Evolutionary conservation across 1,140 invertebrate species (phyloP).

Genomic region (Listronotus oregonensis): DNA sequence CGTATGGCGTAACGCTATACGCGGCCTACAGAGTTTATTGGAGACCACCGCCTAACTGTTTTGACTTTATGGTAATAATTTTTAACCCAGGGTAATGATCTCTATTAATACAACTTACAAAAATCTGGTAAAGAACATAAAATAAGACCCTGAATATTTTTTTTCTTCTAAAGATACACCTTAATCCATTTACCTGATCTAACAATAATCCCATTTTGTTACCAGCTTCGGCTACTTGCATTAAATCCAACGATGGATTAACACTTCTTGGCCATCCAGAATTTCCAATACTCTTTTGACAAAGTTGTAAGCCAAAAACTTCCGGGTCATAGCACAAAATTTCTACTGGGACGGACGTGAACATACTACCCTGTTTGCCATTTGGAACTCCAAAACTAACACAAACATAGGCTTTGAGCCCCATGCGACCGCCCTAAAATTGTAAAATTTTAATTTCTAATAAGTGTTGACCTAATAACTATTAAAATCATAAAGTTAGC

Average conservation of each 20-base stretch:
- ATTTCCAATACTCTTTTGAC: constrained; percentile 71
- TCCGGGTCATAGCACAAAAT: constrained; percentile 89
- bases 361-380: constrained; percentile 94
- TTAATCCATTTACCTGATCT: constrained; percentile 59
- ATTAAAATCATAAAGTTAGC: no score
- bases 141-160: no score
- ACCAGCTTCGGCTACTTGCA: constrained; percentile 77
- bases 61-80: no score
- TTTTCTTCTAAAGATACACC: no score
- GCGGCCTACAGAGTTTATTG: no score
- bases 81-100: no score
- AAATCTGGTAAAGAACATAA: no score
- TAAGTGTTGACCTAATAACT: no score
- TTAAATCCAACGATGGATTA: constrained; percentile 82
- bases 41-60: no score
- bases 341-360: constrained; percentile 87
- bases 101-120: no score
- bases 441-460: no score
- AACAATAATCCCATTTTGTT: constrained; percentile 75
- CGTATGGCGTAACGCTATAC: no score
- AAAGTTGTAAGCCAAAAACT: constrained; percentile 77
- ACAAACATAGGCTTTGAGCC: constrained; percentile 87
- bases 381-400: constrained; percentile 59
- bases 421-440: constrained; percentile 72
- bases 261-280: constrained; percentile 65